Base-by-base conservation (phyloP, 2,888 invertebrate genomes). In the Meloe dianella region DNA sequence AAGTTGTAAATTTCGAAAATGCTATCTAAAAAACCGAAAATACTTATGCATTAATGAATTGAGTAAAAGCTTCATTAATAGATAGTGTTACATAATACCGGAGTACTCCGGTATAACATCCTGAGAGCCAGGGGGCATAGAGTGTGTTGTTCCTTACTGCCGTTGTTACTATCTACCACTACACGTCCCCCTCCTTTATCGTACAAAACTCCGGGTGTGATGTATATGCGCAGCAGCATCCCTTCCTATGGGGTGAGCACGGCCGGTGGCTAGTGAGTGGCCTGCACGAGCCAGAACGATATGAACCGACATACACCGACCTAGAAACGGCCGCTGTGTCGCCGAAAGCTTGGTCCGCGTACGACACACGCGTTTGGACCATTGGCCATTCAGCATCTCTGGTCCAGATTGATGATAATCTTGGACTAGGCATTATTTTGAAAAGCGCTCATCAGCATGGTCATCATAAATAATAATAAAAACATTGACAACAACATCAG, bases 221-320 rank as follows among this genome's bases (percentile, higher is more conserved):
- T 56, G 65, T 76, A 73, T 77, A 76, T 78, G 81, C 81, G 81
- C 80, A 77, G 82, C 84, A 83, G 81, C 83, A 82, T 84, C 84
- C 84, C 84, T 80, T 80, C 84, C 84, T 84, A 85, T 82, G 84
- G 85, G 85, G 84, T 84, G 77, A 82, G 82, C 80, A 81, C 82
- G 85, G 85, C 86, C 86, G 86, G 84, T 86, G 87, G 87, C 86
- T 85, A 84, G 82, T 80, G 81, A 83, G 82, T 83, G 83, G 83
- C 83, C 83, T 79, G 78, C 77, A 73, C 81, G 81, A 80, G 69
- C 63, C 65, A 66, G 61, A 56, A 68, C 81, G 81, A 79, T 57
- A 63, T 17, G 38, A 30, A 63, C 73, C 80, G 80, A 78, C 64
- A 54, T 60, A 47, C 68, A 60, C 76, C 79, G 80, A 79, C 71